Evolutionary conservation across 2,113 vertebrate species (phyloP).

Genomic region (Galemys pyrenaicus): DNA sequence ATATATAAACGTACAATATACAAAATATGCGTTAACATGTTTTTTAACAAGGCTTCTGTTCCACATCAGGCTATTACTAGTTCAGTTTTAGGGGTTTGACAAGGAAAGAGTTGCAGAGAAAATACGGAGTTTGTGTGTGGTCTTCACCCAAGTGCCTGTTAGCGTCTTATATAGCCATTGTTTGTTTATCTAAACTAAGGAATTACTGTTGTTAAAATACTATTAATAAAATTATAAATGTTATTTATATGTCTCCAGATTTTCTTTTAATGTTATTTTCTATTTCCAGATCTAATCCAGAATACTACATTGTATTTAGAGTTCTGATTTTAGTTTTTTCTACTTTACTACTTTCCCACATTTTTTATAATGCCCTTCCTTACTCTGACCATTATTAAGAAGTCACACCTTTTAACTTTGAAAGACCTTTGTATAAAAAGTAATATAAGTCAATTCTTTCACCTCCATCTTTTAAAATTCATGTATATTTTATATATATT

Average conservation of each 20-base stretch:
- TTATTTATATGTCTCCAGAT: not conserved
- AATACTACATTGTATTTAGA: not conserved
- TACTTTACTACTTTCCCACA: not conserved
- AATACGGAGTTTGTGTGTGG: not conserved
- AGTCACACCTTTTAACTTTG: not conserved
- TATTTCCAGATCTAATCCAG: not conserved
- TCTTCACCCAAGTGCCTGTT: not conserved
- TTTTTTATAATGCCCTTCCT: not conserved
- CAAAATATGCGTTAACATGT: not conserved
- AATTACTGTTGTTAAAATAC: not conserved
- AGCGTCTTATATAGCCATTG: not conserved
- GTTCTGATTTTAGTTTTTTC: not conserved
- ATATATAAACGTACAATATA: not conserved
- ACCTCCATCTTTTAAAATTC: not conserved
- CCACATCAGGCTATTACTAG: not conserved
- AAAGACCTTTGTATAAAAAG: not conserved
- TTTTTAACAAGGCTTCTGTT: not conserved
- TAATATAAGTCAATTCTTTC: not conserved
- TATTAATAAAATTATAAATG: not conserved
- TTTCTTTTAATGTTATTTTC: conserved; percentile 18
- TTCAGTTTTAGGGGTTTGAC: not conserved
- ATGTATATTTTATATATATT: not conserved
- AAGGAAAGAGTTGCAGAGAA: not conserved
- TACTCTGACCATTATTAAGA: conserved; percentile 30
- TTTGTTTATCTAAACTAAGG: not conserved